Conservation (phyloP, 1,140 invertebrate species). For the Drosophila kurseongensis region DNA sequence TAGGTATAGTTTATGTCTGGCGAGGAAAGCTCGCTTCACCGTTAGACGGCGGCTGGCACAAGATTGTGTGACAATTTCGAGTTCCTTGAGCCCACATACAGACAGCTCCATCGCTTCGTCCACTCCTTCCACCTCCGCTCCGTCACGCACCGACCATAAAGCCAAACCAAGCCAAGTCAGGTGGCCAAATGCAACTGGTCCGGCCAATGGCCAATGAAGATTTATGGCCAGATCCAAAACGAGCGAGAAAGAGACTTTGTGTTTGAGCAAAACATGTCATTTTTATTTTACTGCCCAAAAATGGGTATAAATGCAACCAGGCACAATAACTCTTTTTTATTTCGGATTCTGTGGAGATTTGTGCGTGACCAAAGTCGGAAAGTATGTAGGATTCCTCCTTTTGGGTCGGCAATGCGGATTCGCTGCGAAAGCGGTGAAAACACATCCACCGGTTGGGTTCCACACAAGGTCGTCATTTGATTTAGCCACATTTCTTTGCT, state of each 20-base stretch:
- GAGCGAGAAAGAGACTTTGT: slow-evolving; percentile 33
- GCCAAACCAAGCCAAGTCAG: slow-evolving; percentile 43
- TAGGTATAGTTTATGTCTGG: slow-evolving; percentile 3
- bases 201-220: slow-evolving; percentile 52
- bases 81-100: slow-evolving; percentile 80
- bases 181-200: slow-evolving; percentile 38
- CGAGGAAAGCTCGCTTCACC: slow-evolving; percentile 48
- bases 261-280: slow-evolving; percentile 80
- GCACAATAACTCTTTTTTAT: slow-evolving; percentile 46
- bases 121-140: slow-evolving; percentile 26
- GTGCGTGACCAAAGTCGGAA: slow-evolving; percentile 61
- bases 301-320: slow-evolving; percentile 67
- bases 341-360: slow-evolving; percentile 68
- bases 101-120: slow-evolving; percentile 17
- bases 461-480: slow-evolving; percentile 18
- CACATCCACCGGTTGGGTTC: neutral
- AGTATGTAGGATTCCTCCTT: slow-evolving; percentile 3
- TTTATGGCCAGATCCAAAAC: slow-evolving; percentile 76
- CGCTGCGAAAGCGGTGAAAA: slow-evolving; percentile 32
- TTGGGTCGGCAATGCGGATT: slow-evolving; percentile 56
- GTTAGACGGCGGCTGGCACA: slow-evolving; percentile 37
- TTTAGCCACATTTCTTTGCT: neutral
- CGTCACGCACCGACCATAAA: slow-evolving; percentile 69
- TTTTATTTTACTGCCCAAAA: slow-evolving; percentile 78
- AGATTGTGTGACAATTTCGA: slow-evolving; percentile 74